These are phyloP conservation scores for Heliopora coerulea DNA, from an alignment of 92 coral and sea anemone species.

Conservation along the genomic window DNA sequence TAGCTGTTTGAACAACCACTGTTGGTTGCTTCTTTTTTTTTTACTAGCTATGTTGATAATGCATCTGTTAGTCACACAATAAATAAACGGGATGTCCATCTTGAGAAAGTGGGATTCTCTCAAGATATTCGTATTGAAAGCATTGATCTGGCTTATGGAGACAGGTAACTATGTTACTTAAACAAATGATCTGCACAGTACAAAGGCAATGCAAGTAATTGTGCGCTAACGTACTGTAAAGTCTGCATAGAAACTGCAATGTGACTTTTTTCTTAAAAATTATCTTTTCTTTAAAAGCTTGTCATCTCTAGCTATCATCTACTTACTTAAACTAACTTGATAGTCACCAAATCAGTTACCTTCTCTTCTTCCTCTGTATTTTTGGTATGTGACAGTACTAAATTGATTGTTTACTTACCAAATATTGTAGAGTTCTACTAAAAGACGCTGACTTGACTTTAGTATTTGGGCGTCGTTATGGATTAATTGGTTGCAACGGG, in stretches of 20 bases:
- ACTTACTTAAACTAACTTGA: no score
- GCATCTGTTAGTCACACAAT: conserved; percentile 82
- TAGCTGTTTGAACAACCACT: no score
- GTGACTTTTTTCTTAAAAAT: no score
- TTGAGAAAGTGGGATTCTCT: conserved; percentile 69
- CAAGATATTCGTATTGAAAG: conserved; percentile 74
- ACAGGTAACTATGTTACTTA: no score
- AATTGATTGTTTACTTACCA: not conserved
- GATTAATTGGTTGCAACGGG: conserved; percentile 85
- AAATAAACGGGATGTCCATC: conserved; percentile 68
- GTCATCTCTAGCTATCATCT: no score
- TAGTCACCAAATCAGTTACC: not conserved
- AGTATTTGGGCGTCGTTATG: conserved; percentile 72
- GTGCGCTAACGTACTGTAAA: no score
- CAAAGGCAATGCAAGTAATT: no score
- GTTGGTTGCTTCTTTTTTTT: no score
- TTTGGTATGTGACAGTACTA: no score
- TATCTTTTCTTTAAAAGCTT: no score
- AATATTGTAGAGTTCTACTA: conserved; percentile 50
- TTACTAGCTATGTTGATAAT: conserved; percentile 62
- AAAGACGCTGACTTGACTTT: conserved; percentile 65
- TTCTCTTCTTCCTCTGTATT: not conserved
- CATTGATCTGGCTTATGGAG: conserved; percentile 85
- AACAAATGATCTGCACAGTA: no score
- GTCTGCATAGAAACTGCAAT: no score